A percentile compares a stretch with the other conserved stretches of the same genome.
phyloP scores from a whole-genome alignment of 2,113 vertebrate species.

The Vimba vimba region DNA sequence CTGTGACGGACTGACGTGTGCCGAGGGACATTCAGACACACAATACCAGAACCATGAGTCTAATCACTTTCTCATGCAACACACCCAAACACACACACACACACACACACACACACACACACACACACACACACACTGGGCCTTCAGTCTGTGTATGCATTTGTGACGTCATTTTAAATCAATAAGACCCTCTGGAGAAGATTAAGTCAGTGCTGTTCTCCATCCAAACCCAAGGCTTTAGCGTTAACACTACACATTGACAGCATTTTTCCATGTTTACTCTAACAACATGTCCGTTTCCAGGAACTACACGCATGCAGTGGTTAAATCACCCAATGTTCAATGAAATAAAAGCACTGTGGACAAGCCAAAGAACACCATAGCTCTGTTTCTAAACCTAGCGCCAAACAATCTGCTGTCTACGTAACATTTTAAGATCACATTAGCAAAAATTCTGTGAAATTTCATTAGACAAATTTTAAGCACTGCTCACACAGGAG shows the following conservation, averaged over 20 bases:
- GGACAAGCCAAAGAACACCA: neutral
- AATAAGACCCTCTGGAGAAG: neutral
- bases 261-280: conserved; percentile 28
- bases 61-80: neutral
- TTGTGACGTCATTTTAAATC: neutral
- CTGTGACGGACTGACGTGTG: neutral
- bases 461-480: neutral
- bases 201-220: conserved; percentile 33
- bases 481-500: no score
- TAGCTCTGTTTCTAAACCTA: neutral
- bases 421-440: neutral
- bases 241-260: neutral
- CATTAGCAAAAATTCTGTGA: neutral
- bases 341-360: neutral
- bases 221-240: conserved; percentile 11
- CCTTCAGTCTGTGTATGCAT: neutral
- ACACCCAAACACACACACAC: conserved; percentile 7
- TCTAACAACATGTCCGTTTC: conserved; percentile 17
- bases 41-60: conserved; percentile 4
- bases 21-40: conserved; percentile 17
- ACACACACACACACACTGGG: neutral
- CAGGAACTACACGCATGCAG: neutral
- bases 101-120: no score
- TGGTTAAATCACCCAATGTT: neutral
- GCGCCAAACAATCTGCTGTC: neutral